Conservation (phyloP, 2,888 invertebrate genomes). For the Entomobrya proxima region DNA sequence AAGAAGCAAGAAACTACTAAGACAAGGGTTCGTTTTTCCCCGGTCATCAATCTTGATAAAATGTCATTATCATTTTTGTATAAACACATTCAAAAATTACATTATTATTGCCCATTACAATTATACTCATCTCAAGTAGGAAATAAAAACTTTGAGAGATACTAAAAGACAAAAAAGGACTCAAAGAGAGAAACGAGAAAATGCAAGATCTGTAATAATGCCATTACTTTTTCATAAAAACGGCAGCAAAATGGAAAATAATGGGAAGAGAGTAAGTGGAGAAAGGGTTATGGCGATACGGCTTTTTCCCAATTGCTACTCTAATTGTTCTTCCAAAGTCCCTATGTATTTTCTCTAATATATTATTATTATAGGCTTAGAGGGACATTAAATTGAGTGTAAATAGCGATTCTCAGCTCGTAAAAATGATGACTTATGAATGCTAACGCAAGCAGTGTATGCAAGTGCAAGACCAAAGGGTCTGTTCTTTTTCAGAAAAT, state of each 20-base stretch:
- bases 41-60: conserved; percentile 55
- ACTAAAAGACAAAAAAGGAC: not conserved
- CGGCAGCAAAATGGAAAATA: not conserved
- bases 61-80: conserved; percentile 26
- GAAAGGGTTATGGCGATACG: not conserved
- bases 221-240: not conserved
- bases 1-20: not conserved
- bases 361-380: conserved; percentile 13
- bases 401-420: conserved; percentile 53
- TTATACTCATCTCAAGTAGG: not conserved
- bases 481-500: not conserved
- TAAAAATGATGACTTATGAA: conserved; percentile 40
- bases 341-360: conserved; percentile 12
- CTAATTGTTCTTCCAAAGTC: not conserved
- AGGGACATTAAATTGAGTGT: conserved; percentile 52
- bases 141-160: not conserved
- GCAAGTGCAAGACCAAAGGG: not conserved
- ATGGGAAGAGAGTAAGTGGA: not conserved
- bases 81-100: not conserved
- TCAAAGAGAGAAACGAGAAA: not conserved
- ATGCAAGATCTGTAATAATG: not conserved
- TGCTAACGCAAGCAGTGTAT: not conserved
- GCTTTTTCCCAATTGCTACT: not conserved
- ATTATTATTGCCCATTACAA: not conserved
- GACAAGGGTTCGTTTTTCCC: not conserved